Base-by-base conservation (phyloP, 92 coral and sea anemone species). In the Pocillopora meandrina region DNA sequence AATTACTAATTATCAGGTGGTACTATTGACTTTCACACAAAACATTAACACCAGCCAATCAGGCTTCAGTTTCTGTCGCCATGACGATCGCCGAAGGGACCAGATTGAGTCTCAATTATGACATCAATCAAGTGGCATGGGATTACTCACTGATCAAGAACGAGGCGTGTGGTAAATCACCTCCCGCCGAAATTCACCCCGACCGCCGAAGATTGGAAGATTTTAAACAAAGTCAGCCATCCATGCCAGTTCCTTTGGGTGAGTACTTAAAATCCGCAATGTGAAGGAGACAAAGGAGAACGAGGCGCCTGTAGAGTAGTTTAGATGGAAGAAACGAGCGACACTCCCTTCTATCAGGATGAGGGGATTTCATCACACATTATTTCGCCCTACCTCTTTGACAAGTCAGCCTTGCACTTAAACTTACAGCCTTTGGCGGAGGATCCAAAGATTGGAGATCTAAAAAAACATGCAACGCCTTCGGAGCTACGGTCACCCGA, bases 271-370 rank as follows among this genome's bases (percentile, higher is more conserved):
- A 42, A 26, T 11, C 59, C 33, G 80, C 86, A 47, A 83, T 83
- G 86, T 83, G 79, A 84, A 84, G 83, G 83, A 47, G 75, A 83
- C 60, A 47, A 61, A 61, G 26, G 57, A 63, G 3, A 59, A 56
- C 82, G 69, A 63, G 65, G 71, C 77, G 81, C 62, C 87, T 61
- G 95, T 94, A 92, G 95, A 83, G 87, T 90, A 86, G 96, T 79
- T 87, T 84, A 70, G 88, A 97, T 97, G 99, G 99, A 97, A 63
- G 98, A 97, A 76, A 88, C 96, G 49, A 90, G 90, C 64, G 99
- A 97, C 57, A 89, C 99, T 15, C 95, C 94, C 56, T 97, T 97
- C 78, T 97, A 97, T 67, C 99, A 97, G 69, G 99, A 97, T 85
- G 99, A 97, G 14, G 94, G 95, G 72, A 89, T 97, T 61, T 75